Percentiles rank a stretch among this genome's conserved stretches.
phyloP scores from a whole-genome alignment of 2,888 invertebrate species.

The Stenichneumon culpator region DNA sequence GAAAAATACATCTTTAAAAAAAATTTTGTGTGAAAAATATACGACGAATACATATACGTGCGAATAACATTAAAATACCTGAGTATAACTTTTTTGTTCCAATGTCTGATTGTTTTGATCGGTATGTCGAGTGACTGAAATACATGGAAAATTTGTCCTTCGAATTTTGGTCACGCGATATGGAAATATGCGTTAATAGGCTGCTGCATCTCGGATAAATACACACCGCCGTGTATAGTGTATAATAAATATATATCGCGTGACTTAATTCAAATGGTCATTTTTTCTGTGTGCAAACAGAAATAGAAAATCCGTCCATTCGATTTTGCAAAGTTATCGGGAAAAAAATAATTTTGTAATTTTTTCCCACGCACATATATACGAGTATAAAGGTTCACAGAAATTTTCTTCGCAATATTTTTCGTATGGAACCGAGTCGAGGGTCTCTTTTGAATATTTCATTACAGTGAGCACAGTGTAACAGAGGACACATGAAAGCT shows the following conservation, averaged over 20 bases:
- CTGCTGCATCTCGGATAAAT: background rate
- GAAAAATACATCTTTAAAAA: background rate
- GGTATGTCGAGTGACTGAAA: background rate
- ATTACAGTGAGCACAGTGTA: constrained; percentile 45
- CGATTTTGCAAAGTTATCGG: background rate
- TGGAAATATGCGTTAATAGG: background rate
- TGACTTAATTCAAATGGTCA: background rate
- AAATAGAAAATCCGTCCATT: background rate
- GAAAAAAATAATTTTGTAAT: too few species aligned
- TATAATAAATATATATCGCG: background rate
- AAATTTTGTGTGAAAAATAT: background rate
- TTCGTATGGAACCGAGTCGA: background rate
- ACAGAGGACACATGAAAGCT: constrained; percentile 51
- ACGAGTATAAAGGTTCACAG: background rate
- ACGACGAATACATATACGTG: background rate
- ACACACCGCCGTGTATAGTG: background rate
- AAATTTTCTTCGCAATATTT: background rate
- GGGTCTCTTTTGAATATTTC: constrained; percentile 2
- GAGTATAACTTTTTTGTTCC: background rate
- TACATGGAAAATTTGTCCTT: background rate
- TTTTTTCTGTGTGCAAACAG: background rate
- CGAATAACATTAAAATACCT: background rate
- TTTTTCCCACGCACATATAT: background rate
- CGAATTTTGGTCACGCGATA: background rate
- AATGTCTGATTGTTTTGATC: background rate